Evolutionary conservation across 2,888 invertebrate species (phyloP), one percentile per base, ranked within the genome.

Genomic region (Quadroppia sp.): DNA sequence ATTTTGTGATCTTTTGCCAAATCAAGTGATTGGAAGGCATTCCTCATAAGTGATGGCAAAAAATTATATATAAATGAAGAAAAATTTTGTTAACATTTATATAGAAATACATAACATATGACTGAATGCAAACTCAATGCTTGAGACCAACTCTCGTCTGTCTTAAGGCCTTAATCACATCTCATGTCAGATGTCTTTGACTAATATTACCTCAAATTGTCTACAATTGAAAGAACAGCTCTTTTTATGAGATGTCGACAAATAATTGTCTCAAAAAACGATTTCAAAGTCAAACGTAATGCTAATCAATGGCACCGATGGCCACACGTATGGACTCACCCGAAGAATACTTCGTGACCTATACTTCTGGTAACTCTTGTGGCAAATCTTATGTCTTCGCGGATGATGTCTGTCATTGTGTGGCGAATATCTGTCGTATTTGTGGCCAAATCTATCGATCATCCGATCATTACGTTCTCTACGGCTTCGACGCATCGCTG

Each of bases 1-100:
- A 20, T 53, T 53, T 23, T 53, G 32, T 59, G 59, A 28, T 59
- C 59, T 59, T 59, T 59, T 59, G 59, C 59, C 59, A 59, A 59
- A 59, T 53, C 53, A 6, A 53, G 53, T 53, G 53, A 53, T 53
- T 53, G 53, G 53, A 36, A 53, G 53, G 23, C 53, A 53, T 53
- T 53, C 53, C 25, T 53, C 20, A 53, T 25, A 53, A 53, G 53
- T 53, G 53, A 53, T 53, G 25, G 53, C 53, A 53, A 36, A 36
- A 36, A 11, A 36, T 36, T 36, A 36, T 36, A 36, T 36, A 36
- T 36, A 36, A 36, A 36, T 36, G 11, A 36, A 36, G 11, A 36
- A 36, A 36, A 11, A 7, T 4, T 36, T 36, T 36, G 11, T 7
- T 11, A 36, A 36, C 36, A 4, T 4, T 11, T 36, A 4, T 36